phyloP scores from a whole-genome alignment of 1,140 invertebrate species.

The Drosophila persimilis region DNA sequence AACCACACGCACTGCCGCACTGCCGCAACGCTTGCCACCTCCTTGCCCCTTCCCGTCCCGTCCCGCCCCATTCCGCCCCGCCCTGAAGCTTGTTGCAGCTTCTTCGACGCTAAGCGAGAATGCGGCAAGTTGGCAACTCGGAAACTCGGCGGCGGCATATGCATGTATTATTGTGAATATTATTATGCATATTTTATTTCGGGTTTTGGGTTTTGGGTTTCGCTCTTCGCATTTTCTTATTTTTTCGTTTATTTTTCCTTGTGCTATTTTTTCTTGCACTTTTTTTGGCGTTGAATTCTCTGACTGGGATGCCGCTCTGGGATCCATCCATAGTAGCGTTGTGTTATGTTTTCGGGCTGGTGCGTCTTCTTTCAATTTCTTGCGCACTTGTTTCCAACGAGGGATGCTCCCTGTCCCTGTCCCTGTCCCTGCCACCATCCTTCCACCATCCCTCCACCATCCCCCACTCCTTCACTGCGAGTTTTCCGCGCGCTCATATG shows the following conservation, averaged over 20 bases:
- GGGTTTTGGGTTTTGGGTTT: conserved; percentile 32
- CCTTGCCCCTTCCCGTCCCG: too few relatives aligned
- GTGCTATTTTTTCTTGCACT: conserved; percentile 46
- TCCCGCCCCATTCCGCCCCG: not conserved
- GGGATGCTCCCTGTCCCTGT: conserved; percentile 7
- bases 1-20: conserved; percentile 52
- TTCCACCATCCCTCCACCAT: too few relatives aligned
- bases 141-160: conserved; percentile 21
- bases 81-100: conserved; percentile 5
- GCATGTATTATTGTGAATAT: conserved; percentile 72
- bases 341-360: conserved; percentile 67
- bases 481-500: conserved; percentile 66
- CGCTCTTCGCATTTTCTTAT: conserved; percentile 12
- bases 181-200: conserved; percentile 77
- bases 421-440: not conserved
- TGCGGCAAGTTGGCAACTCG: conserved; percentile 35
- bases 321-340: conserved; percentile 5
- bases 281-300: conserved; percentile 38
- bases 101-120: not conserved
- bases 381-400: conserved; percentile 28
- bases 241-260: not conserved
- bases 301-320: not conserved
- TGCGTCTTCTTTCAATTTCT: conserved; percentile 64
- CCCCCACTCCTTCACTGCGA: not conserved
- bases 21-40: conserved; percentile 7